A percentile compares a stretch with the other conserved stretches of the same genome.
phyloP scores from a whole-genome alignment of 2,113 vertebrate species.

The Capra hircus region DNA sequence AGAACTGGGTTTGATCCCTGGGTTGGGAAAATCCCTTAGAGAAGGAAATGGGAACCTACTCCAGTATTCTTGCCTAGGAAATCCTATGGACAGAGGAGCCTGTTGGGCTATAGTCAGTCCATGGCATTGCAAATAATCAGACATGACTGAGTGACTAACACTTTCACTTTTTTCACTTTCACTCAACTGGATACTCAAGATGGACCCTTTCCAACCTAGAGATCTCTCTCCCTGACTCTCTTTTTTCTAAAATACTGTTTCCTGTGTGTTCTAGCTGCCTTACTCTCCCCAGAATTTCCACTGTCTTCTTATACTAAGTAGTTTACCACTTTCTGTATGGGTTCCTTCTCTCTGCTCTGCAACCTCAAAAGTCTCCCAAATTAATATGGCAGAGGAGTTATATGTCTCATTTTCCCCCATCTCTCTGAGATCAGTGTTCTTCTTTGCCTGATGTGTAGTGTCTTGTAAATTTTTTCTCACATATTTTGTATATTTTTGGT shows the following conservation, averaged over 20 bases:
- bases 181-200: background rate
- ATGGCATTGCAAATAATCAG: background rate
- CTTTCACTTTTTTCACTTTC: background rate
- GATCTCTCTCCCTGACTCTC: background rate
- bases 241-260: background rate
- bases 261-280: background rate
- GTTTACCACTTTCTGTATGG: background rate
- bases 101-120: background rate
- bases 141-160: background rate
- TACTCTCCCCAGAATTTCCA: background rate
- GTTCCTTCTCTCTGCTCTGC: background rate
- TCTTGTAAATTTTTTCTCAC: background rate
- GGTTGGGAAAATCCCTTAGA: background rate
- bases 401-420: background rate
- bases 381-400: background rate
- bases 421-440: background rate
- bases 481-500: background rate
- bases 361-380: background rate
- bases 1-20: background rate
- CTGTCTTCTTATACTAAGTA: background rate
- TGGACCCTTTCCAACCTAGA: background rate
- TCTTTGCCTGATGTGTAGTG: background rate
- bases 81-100: background rate
- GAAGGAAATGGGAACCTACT: background rate
- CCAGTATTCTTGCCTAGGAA: background rate